Evolutionary conservation across 1,140 invertebrate genomes (phyloP).

Genomic region (Drosophila pachea): DNA sequence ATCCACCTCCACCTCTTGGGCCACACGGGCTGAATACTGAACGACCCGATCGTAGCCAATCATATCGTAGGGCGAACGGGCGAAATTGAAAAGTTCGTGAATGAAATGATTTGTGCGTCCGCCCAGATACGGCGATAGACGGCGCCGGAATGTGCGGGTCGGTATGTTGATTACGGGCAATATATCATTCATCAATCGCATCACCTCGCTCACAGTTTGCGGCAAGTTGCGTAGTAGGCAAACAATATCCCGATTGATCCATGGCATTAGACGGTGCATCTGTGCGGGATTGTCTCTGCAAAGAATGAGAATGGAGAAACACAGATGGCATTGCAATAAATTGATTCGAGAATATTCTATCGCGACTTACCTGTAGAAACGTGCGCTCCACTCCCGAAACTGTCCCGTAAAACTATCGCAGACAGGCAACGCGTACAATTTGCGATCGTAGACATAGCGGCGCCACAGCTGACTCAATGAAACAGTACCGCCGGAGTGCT

Average conservation of each 20-base stretch:
- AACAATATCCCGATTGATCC: conserved; percentile 91
- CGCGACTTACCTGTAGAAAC: conserved; percentile 84
- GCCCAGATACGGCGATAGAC: conserved; percentile 81
- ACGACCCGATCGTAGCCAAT: conserved; percentile 85
- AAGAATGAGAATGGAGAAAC: conserved; percentile 24
- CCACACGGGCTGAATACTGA: conserved; percentile 78
- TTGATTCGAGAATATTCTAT: background rate
- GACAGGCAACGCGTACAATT: conserved; percentile 86
- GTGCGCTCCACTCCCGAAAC: conserved; percentile 85
- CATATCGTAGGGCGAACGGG: conserved; percentile 91
- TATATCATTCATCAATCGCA: conserved; percentile 85
- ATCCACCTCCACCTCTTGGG: conserved; percentile 67
- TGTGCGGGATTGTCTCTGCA: conserved; percentile 87
- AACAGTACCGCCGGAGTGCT: conserved; percentile 43
- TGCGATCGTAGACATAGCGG: conserved; percentile 87
- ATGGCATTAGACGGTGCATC: conserved; percentile 89
- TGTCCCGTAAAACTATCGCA: conserved; percentile 83
- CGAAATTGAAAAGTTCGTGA: conserved; percentile 93
- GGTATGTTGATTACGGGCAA: conserved; percentile 85
- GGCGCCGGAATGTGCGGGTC: conserved; percentile 85
- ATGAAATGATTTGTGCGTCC: conserved; percentile 88
- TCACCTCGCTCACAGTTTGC: conserved; percentile 84
- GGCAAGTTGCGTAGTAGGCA: conserved; percentile 83
- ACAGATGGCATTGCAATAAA: background rate
- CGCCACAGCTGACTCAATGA: conserved; percentile 79